Evolutionary conservation across 2,888 invertebrate species (phyloP), one percentile per base, ranked within the genome.

Genomic region (Idaea straminata): DNA sequence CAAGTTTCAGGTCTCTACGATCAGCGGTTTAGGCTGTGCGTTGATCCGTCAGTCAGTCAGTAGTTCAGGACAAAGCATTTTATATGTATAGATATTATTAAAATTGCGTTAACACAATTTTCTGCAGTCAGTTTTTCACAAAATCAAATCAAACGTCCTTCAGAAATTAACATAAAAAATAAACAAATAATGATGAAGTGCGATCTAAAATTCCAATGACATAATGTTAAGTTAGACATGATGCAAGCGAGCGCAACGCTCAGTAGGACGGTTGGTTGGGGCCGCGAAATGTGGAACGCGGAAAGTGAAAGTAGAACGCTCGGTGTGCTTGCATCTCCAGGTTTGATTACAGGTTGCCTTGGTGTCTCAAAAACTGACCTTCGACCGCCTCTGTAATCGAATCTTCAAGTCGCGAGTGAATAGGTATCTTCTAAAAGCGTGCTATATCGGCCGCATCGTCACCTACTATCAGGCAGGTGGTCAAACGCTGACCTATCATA

Each of bases 301-400:
- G 79, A 78, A 79, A 85, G 91, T 89, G 91, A 91, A 90, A 91
- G 91, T 89, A 73, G 86, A 81, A 80, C 87, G 80, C 67, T 72
- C 67, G 64, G 68, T 66, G 70, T 62, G 67, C 16, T 16, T 15
- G 5, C 2, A 15, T 5, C 16, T 34, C 59, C 59, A 13, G 34
- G 34, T 47, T 47, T 5, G 3, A 47, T 47, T 10, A 13, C 47
- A 10, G 47, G 47, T 47, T 47, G 3, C 13, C 47, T 47, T 5
- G 13, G 13, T 47, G 3, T 47, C 4, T 4, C 47, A 5, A 13
- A 4, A 6, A 13, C 7, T 47, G 47, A 4, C 47, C 47, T 47
- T 47, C 47, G 7, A 10, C 10, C 10, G 13, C 3, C 0, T 47
- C 7, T 5, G 36, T 1, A 3, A 47, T 10, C 4, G 47, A 47